phyloP scores from a whole-genome alignment of 2,888 invertebrate species.

The Hyposoter didymator region DNA sequence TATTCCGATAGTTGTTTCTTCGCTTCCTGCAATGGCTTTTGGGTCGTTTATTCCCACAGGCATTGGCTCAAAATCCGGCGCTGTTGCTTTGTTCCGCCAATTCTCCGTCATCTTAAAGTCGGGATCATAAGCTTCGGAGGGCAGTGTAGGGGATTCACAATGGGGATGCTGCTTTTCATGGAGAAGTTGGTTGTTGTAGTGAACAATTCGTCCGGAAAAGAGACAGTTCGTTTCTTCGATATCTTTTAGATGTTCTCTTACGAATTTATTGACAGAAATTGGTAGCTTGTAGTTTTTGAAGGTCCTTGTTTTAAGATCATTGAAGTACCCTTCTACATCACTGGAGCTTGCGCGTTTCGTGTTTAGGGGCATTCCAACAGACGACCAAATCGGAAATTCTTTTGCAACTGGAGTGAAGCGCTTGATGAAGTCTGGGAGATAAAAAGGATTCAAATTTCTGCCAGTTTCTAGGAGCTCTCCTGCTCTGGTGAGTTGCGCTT shows the following conservation, averaged over 20 bases:
- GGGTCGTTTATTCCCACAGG: not conserved
- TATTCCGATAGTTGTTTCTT: not conserved
- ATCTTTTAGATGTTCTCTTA: not conserved
- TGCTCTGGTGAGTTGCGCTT: not conserved
- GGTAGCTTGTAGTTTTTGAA: not conserved
- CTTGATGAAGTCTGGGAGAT: not conserved
- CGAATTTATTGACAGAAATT: not conserved
- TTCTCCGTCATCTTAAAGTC: not conserved
- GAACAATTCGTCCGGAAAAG: not conserved
- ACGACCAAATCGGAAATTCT: slow-evolving; percentile 1
- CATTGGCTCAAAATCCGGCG: not conserved
- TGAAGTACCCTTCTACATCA: not conserved
- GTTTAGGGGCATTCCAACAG: not conserved
- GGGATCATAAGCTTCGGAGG: not conserved
- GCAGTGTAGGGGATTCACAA: not conserved
- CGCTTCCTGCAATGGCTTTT: not conserved
- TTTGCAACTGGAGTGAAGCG: not conserved
- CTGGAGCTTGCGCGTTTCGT: not conserved
- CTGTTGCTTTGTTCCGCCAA: not conserved
- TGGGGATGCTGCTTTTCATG: not conserved
- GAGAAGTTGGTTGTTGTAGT: not conserved
- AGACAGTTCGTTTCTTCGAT: not conserved
- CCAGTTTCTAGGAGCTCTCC: not conserved
- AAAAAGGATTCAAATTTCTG: not conserved
- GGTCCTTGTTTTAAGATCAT: not conserved